These are phyloP conservation scores for Calypte anna DNA, from an alignment of 2,113 vertebrate species.

Conservation along the genomic window DNA sequence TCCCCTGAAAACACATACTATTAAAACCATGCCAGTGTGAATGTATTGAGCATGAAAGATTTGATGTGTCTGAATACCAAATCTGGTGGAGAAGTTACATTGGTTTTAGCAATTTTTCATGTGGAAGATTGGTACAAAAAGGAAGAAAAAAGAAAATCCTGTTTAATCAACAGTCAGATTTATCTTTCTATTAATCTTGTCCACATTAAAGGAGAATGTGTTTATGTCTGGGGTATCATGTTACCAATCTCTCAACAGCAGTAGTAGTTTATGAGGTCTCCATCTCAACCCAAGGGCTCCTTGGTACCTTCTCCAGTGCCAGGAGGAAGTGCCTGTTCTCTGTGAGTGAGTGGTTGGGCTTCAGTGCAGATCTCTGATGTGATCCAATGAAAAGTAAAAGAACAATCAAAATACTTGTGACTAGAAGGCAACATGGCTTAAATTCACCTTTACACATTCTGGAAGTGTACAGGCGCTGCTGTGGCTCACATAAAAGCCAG, in stretches of 20 bases:
- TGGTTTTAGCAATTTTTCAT: conserved; percentile 23
- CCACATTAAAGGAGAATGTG: not conserved
- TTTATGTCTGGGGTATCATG: not conserved
- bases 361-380: not conserved
- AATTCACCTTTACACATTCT: no score
- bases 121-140: not conserved
- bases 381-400: not conserved
- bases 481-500: no score
- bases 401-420: not conserved
- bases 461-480: no score
- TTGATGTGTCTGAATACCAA: not conserved
- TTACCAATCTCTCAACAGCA: not conserved
- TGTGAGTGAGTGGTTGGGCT: not conserved
- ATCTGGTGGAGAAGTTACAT: conserved; percentile 24
- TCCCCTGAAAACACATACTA: not conserved
- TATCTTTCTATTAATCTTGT: not conserved
- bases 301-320: not conserved
- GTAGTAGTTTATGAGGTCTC: not conserved
- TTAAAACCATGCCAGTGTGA: not conserved
- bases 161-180: conserved; percentile 8
- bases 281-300: not conserved
- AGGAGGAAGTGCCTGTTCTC: not conserved
- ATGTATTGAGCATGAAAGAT: not conserved
- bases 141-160: not conserved
- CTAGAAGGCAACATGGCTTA: no score